phyloP scores from a whole-genome alignment of 2,113 vertebrate genomes.

The Takifugu flavidus region DNA sequence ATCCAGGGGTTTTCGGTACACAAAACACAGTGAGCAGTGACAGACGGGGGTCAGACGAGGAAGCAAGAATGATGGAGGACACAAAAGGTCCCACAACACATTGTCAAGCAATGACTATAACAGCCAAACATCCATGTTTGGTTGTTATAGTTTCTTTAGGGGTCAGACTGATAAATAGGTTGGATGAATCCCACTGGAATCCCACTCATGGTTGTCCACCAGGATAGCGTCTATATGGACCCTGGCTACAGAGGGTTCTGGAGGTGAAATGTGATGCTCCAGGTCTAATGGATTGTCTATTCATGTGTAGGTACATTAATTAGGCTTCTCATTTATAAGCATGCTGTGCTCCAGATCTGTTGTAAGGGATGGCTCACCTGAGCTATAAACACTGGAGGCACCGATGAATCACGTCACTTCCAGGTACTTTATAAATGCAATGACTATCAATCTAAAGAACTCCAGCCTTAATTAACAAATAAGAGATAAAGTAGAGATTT shows the following conservation, averaged over 20 bases:
- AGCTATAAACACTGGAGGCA: too few relatives aligned
- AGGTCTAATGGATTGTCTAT: background rate
- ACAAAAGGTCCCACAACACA: slow-evolving; percentile 39
- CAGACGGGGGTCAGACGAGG: slow-evolving; percentile 15
- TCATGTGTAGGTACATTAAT: slow-evolving; percentile 1
- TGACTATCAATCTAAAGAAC: too few relatives aligned
- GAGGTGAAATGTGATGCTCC: background rate
- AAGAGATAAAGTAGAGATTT: too few relatives aligned
- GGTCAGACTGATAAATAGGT: slow-evolving; percentile 21
- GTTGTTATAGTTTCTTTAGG: background rate
- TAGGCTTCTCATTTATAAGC: slow-evolving; percentile 8
- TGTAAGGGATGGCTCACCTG: background rate
- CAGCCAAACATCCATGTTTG: slow-evolving; percentile 24
- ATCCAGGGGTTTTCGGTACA: slow-evolving; percentile 27
- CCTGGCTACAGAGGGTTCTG: background rate
- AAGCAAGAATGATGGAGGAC: slow-evolving; percentile 52
- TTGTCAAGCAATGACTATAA: slow-evolving; percentile 30
- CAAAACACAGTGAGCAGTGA: slow-evolving; percentile 15
- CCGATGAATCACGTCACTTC: too few relatives aligned
- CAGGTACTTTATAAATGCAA: too few relatives aligned
- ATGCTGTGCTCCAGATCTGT: background rate
- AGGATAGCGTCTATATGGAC: slow-evolving; percentile 1
- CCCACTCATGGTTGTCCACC: background rate
- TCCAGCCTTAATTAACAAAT: too few relatives aligned
- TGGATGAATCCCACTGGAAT: background rate